Evolutionary conservation across 2,113 vertebrate genomes (phyloP).

Genomic region (Holacanthus passer): DNA sequence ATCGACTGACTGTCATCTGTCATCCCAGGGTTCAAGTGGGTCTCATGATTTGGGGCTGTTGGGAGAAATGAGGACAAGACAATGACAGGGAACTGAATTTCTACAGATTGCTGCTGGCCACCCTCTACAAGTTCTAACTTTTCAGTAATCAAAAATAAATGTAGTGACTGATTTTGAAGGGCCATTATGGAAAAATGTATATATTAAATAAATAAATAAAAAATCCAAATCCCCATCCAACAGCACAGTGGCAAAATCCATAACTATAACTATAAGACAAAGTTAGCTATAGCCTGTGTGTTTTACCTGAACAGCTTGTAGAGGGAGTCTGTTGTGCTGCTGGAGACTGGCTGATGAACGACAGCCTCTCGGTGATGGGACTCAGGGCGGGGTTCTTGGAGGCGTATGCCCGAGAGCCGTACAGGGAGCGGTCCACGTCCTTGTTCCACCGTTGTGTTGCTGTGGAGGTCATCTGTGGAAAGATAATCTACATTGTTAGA

Average conservation of each 20-base stretch:
- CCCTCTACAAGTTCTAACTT: not conserved
- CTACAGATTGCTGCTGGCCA: too few relatives aligned
- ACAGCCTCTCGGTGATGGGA: conserved; percentile 77
- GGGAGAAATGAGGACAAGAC: conserved; percentile 10
- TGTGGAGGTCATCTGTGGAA: conserved; percentile 25
- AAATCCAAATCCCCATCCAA: not conserved
- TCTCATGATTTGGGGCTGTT: conserved; percentile 40
- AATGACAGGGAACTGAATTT: not conserved
- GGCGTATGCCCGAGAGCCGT: conserved; percentile 79
- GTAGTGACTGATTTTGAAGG: not conserved
- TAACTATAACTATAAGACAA: not conserved
- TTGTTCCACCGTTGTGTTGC: conserved; percentile 69
- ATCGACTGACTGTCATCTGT: not conserved
- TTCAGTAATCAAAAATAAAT: not conserved
- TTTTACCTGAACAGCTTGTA: conserved; percentile 8
- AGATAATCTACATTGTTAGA: not conserved
- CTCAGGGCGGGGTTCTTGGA: conserved; percentile 83
- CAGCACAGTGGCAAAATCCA: not conserved
- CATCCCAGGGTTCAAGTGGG: not conserved
- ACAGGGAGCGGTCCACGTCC: conserved; percentile 82
- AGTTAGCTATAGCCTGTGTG: not conserved
- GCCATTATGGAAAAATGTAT: not conserved
- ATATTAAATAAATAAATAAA: too few relatives aligned
- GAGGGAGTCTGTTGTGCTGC: conserved; percentile 7
- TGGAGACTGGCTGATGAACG: conserved; percentile 27